Evolutionary conservation across 1,140 invertebrate genomes (phyloP).

Genomic region (Dufourea novaeangliae): DNA sequence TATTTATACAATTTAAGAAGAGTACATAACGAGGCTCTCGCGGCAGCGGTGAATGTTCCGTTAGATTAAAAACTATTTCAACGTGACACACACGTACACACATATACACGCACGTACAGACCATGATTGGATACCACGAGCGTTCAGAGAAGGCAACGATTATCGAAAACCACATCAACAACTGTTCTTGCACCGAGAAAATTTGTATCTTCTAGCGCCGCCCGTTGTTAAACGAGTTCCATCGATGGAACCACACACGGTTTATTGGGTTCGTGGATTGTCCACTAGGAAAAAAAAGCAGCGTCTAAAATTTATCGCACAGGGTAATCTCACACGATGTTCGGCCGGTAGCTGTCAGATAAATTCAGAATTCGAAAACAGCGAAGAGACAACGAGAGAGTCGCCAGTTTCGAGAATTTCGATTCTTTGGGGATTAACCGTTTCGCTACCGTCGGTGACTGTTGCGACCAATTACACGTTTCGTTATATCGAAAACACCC

Average conservation of each 20-base stretch:
- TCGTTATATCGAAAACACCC: too few relatives aligned
- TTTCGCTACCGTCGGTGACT: too few relatives aligned
- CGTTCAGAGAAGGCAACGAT: not conserved
- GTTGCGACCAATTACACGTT: too few relatives aligned
- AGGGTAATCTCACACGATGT: not conserved
- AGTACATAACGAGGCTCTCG: not conserved
- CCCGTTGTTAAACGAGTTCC: not conserved
- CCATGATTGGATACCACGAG: not conserved
- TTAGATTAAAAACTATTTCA: not conserved
- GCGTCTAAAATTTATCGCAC: not conserved
- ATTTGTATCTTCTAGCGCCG: not conserved
- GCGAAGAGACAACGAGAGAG: too few relatives aligned
- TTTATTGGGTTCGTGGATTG: too few relatives aligned
- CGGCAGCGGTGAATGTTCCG: not conserved
- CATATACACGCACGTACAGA: too few relatives aligned
- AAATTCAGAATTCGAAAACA: not conserved
- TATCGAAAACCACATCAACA: not conserved
- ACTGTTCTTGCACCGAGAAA: not conserved
- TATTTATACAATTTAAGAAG: not conserved
- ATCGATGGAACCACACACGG: not conserved
- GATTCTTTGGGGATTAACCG: too few relatives aligned
- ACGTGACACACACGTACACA: too few relatives aligned
- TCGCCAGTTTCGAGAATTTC: too few relatives aligned
- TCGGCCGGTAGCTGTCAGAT: not conserved
- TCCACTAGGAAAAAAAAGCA: too few relatives aligned